These are phyloP conservation scores for Nomada flava DNA, from an alignment of 2,888 invertebrate genomes.

Conservation along the genomic window DNA sequence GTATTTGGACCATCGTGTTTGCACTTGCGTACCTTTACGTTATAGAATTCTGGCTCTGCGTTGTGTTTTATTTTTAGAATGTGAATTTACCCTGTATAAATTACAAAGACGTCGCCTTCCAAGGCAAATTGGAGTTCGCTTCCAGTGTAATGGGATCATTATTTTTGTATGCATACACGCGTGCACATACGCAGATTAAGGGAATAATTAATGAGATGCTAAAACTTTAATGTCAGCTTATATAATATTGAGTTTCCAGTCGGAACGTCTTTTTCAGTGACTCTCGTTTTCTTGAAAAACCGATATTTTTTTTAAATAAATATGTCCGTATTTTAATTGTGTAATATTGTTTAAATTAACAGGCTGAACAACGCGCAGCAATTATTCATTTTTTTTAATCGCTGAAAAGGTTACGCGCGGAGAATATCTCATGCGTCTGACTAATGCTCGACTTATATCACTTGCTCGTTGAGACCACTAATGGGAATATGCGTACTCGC, in stretches of 20 bases:
- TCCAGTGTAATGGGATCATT: background rate
- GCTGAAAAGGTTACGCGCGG: constrained; percentile 17
- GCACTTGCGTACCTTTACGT: background rate
- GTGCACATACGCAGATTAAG: background rate
- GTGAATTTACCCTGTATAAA: background rate
- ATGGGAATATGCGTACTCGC: background rate
- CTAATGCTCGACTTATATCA: constrained; percentile 11
- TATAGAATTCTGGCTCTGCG: too few species aligned
- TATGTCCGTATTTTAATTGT: background rate
- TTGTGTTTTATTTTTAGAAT: background rate
- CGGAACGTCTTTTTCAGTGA: background rate
- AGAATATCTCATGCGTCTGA: constrained; percentile 33
- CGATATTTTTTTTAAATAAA: background rate
- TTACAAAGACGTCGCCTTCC: background rate
- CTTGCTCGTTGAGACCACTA: background rate
- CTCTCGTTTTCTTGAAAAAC: too few species aligned
- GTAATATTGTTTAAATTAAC: constrained; percentile 36
- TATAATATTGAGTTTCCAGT: background rate
- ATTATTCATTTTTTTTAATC: constrained; percentile 22
- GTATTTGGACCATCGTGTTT: background rate
- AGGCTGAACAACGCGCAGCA: constrained; percentile 18
- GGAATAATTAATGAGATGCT: constrained; percentile 21
- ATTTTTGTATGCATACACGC: background rate
- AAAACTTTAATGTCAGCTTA: constrained; percentile 25
- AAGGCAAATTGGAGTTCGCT: background rate